Evolutionary conservation across 1,140 invertebrate genomes (phyloP), one percentile per base, ranked within the genome.

Genomic region (Portunus trituberculatus): DNA sequence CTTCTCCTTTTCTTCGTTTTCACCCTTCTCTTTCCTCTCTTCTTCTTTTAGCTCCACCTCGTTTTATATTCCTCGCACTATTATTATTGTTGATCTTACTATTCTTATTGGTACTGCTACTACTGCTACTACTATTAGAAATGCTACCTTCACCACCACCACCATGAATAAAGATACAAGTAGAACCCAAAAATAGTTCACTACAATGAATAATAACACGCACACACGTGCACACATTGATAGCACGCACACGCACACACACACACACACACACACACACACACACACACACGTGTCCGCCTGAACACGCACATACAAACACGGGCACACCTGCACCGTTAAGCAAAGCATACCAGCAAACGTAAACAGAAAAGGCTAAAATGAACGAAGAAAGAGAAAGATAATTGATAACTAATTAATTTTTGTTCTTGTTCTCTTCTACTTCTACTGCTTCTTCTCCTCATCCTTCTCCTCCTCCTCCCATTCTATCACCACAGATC

Each of bases 231-330:
- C 67, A 76, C 67, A 76, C 67, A 76, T 76, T 76, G 6, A n/a
- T 76, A n/a, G 6, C 67, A 76, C 67, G 67, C 67, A 76, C 20
- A 20, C 67, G n/a, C 67, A n/a, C 67, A 76, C n/a, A n/a, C 67
- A 76, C 67, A n/a, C 67, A 76, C 20, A 76, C 67, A 76, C 67
- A 76, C n/a, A n/a, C 67, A 76, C 67, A 76, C 67, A 76, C 52
- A 59, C 52, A 59, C 52, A 59, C 52, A 59, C 52, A 59, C 52
- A 59, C 52, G 6, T 6, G 39, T 39, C 39, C 39, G 1, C 6
- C 6, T 39, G 39, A 39, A 39, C 39, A 39, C 39, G 39, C 39
- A 39, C 39, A 59, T 20, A 59, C 52, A 59, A 12, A 59, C 52
- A 59, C 52, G 12, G 52, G 2, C 52, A 59, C 12, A 59, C 12